phyloP scores from a whole-genome alignment of 2,888 invertebrate genomes.

The Drosophila nr. perissopoda region DNA sequence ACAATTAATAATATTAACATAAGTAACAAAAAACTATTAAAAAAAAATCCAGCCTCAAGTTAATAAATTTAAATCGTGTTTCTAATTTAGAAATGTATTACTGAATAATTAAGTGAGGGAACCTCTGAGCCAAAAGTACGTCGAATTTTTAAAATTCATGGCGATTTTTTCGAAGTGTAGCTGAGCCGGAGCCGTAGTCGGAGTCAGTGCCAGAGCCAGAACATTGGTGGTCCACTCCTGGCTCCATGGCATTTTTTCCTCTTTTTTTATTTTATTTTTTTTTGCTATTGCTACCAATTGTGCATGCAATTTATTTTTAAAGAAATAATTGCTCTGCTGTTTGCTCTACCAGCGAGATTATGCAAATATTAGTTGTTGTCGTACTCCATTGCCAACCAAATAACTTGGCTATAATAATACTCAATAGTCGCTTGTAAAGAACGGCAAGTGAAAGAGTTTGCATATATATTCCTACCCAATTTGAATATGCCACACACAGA shows the following conservation, averaged over 20 bases:
- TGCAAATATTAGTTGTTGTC: conserved; percentile 73
- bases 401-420: conserved; percentile 66
- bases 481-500: conserved; percentile 77
- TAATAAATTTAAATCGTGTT: neutral
- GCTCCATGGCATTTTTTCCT: conserved; percentile 43
- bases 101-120: neutral
- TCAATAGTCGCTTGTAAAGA: conserved; percentile 26
- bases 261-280: conserved; percentile 17
- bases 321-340: conserved; percentile 77
- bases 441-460: conserved; percentile 75
- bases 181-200: neutral
- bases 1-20: neutral
- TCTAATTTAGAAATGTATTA: neutral
- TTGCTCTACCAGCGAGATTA: conserved; percentile 68
- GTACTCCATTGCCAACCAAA: conserved; percentile 57
- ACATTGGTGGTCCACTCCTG: conserved; percentile 66
- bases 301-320: conserved; percentile 81
- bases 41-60: neutral
- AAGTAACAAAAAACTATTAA: neutral
- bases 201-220: conserved; percentile 19
- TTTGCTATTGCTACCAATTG: conserved; percentile 76
- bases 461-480: conserved; percentile 59
- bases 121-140: neutral
- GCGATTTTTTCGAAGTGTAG: neutral
- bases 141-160: neutral